These are phyloP conservation scores for Zaprionus nigranus DNA, from an alignment of 1,140 invertebrate species.

Conservation along the genomic window DNA sequence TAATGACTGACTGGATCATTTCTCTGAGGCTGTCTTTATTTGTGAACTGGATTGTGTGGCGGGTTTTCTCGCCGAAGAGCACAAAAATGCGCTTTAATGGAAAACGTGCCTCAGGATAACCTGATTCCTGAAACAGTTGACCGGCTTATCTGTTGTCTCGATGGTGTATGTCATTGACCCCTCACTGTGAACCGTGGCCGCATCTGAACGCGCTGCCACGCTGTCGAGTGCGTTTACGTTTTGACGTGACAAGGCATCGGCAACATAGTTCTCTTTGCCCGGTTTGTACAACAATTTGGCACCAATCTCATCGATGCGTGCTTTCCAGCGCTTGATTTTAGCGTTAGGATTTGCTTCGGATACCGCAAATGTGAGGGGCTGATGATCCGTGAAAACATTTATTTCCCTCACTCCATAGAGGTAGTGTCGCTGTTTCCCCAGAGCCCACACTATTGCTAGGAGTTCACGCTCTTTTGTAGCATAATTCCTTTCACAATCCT, in stretches of 20 bases:
- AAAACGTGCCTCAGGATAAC: background rate
- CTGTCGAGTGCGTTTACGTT: background rate
- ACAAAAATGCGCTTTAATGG: background rate
- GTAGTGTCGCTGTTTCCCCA: background rate
- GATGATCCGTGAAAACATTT: background rate
- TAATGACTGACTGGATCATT: background rate
- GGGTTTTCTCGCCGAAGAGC: background rate
- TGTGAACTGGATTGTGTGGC: background rate
- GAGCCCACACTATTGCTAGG: background rate
- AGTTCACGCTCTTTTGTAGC: conserved; percentile 2
- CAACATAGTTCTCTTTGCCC: no score
- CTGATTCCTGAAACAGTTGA: no score
- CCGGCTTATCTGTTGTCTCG: background rate
- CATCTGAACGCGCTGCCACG: background rate
- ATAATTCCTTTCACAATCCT: background rate
- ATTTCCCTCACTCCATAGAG: background rate
- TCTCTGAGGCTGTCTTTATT: background rate
- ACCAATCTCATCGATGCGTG: no score
- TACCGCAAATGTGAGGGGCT: no score
- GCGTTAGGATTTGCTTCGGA: no score
- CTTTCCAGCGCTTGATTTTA: no score
- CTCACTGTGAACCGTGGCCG: background rate
- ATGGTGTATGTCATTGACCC: background rate
- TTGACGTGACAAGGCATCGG: no score
- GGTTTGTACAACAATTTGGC: no score